Conservation (phyloP, 2,113 vertebrate genomes). For the Syngnathus typhle region DNA sequence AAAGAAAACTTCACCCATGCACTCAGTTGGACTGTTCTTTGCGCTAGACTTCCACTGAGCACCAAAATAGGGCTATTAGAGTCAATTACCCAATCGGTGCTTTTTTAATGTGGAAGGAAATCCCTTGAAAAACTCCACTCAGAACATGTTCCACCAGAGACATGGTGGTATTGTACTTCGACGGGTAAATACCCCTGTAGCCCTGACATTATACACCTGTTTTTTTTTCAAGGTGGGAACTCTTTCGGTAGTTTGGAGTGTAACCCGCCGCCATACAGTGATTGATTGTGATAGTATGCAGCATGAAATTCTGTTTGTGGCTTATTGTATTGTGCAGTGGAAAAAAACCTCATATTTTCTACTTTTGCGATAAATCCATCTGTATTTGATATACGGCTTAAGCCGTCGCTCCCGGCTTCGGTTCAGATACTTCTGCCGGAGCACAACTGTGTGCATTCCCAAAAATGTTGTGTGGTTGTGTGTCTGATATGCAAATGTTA, state of each 20-base stretch:
- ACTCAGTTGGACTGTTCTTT: too few species aligned
- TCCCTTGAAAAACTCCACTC: too few species aligned
- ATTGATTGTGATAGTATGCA: slow-evolving; percentile 27
- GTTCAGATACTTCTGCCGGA: slow-evolving; percentile 15
- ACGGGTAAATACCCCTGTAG: too few species aligned
- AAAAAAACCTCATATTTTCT: slow-evolving; percentile 19
- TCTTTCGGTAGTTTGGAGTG: slow-evolving; percentile 20
- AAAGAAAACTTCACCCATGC: too few species aligned
- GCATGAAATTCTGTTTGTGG: slow-evolving; percentile 16
- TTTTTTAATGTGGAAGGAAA: too few species aligned
- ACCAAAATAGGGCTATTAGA: too few species aligned
- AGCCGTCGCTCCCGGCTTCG: slow-evolving; percentile 2
- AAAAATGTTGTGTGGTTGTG: background rate
- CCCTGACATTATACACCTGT: too few species aligned
- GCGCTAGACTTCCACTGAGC: too few species aligned
- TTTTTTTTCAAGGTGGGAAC: too few species aligned
- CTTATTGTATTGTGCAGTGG: slow-evolving; percentile 14
- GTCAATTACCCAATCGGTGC: too few species aligned
- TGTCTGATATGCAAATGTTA: slow-evolving; percentile 16
- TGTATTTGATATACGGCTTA: slow-evolving; percentile 18
- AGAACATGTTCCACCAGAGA: too few species aligned
- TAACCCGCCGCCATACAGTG: slow-evolving; percentile 16
- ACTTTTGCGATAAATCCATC: slow-evolving; percentile 24
- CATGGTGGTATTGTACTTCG: too few species aligned
- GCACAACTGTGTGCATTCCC: slow-evolving; percentile 5